Evolutionary conservation across 2,888 invertebrate genomes (phyloP), one percentile per base, ranked within the genome.

Genomic region (Phytoseiulus persimilis): DNA sequence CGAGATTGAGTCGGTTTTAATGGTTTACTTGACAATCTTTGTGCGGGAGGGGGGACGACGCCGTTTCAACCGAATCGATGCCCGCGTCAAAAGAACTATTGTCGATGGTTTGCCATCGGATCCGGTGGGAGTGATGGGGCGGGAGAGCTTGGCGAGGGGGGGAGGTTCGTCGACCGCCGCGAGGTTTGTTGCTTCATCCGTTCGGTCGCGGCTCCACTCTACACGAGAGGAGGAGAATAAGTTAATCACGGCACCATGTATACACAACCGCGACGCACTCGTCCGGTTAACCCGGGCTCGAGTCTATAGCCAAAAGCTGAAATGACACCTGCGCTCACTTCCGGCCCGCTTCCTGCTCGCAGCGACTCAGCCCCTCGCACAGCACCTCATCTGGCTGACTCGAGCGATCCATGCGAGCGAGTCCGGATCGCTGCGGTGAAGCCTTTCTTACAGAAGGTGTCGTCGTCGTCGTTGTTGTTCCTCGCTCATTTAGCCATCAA

Each of bases 251-350:
- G 65, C 65, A 23, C 65, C 5, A 65, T 65, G 65, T 65, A 65
- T 65, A 65, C 65, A 65, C 65, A 23, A 65, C 65, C 65, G 18
- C 2, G 23, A 23, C 28, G 65, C 2, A 28, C 65, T 65, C 65
- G 65, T 65, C 28, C 65, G 11, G 65, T 65, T 65, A 65, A 65
- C 65, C 65, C 65, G 11, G 18, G 28, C 65, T 65, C 65, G 65
- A 23, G 23, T 28, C 65, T 28, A 28, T 65, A 28, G 65, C 28
- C 87, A 87, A 87, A 87, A 87, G 33, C 87, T 87, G 33, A 87
- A 87, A 87, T 87, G 87, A 87, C 87, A 87, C 87, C 87, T 87
- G 87, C 87, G 33, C 87, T 45, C n/a, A 87, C 87, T 87, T 87
- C 87, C 87, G 87, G 11, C 32, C 87, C 32, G 87, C 32, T 65